These are phyloP conservation scores for Cheirogaleus major DNA, from an alignment of 2,797 vertebrate species.

Conservation along the genomic window DNA sequence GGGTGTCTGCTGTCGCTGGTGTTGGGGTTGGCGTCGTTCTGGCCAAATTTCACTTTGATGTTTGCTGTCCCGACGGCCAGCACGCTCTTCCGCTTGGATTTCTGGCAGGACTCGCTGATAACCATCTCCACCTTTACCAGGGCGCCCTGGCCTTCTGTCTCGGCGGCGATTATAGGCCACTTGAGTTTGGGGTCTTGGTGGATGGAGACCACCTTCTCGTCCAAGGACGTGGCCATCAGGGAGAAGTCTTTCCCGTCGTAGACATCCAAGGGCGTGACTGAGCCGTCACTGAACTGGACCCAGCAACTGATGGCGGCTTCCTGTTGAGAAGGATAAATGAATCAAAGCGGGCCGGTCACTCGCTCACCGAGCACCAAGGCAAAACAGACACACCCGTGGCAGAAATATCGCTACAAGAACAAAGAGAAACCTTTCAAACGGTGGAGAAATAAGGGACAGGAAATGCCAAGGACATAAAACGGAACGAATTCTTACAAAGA, in stretches of 20 bases:
- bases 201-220: conserved; percentile 92
- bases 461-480: conserved; percentile 19
- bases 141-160: conserved; percentile 91
- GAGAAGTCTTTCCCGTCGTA: conserved; percentile 92
- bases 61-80: conserved; percentile 91
- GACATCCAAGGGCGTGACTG: conserved; percentile 93
- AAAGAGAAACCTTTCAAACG: neutral
- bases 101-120: conserved; percentile 94
- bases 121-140: conserved; percentile 93
- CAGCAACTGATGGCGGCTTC: conserved; percentile 94
- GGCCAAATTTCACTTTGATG: conserved; percentile 91
- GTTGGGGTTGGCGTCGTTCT: conserved; percentile 80
- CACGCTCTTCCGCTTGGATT: conserved; percentile 93
- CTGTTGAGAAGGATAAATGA: conserved; percentile 78
- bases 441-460: neutral
- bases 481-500: conserved; percentile 62
- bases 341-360: neutral
- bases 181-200: conserved; percentile 86
- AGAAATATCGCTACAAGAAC: neutral
- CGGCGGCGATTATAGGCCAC: conserved; percentile 88
- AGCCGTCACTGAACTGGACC: conserved; percentile 96
- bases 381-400: accelerated
- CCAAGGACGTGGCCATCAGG: conserved; percentile 90
- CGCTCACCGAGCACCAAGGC: accelerated
- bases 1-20: conserved; percentile 81